A percentile compares a stretch with the other conserved stretches of the same genome.
These are phyloP conservation scores for Balanococcus diminutus DNA, from an alignment of 2,888 invertebrate species.

Conservation along the genomic window DNA sequence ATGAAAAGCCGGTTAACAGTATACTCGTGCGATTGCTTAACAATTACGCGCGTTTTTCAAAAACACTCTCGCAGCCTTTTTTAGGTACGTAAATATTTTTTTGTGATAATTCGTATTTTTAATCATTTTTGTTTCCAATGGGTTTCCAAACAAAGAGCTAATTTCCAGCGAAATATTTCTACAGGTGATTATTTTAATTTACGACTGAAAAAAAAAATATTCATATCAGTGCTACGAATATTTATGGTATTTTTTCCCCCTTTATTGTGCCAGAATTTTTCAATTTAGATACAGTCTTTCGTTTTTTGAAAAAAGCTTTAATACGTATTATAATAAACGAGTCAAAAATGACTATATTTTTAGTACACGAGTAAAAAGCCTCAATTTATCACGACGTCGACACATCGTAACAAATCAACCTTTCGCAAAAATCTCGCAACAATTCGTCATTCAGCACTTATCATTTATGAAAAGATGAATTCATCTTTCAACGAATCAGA, in stretches of 20 bases:
- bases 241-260: neutral
- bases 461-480: slow-evolving; percentile 5
- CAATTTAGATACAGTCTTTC: neutral
- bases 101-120: neutral
- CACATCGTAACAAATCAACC: neutral
- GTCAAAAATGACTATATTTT: neutral
- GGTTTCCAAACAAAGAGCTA: neutral
- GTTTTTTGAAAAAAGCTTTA: neutral
- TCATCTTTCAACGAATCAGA: neutral
- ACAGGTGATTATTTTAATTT: neutral
- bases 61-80: slow-evolving; percentile 16
- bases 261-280: neutral
- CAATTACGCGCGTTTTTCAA: slow-evolving; percentile 42
- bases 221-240: neutral
- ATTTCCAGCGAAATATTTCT: neutral
- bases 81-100: slow-evolving; percentile 38
- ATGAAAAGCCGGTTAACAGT: slow-evolving; percentile 25
- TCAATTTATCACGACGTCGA: slow-evolving; percentile 2
- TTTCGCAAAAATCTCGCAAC: neutral
- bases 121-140: neutral
- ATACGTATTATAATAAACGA: neutral
- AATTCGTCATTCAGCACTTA: slow-evolving; percentile 17
- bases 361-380: neutral
- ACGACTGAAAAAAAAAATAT: neutral
- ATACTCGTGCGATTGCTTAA: slow-evolving; percentile 36